Conservation (phyloP, 2,888 invertebrate genomes). For the Protodeltote pygarga region DNA sequence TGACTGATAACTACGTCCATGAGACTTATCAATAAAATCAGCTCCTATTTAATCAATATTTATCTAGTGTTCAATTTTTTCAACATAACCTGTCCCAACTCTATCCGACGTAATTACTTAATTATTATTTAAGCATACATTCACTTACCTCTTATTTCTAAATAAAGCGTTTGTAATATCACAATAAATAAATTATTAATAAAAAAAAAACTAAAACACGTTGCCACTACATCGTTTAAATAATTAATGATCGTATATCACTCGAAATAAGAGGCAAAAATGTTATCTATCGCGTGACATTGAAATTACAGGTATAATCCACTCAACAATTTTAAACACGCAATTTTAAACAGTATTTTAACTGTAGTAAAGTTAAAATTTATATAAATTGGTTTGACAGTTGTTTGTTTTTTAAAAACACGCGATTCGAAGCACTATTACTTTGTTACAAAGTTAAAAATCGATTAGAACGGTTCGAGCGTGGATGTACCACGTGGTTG, state of each 20-base stretch:
- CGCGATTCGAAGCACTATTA: conserved; percentile 7
- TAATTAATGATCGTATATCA: neutral
- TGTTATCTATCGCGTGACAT: conserved; percentile 37
- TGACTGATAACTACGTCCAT: too few species aligned
- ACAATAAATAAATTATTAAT: conserved; percentile 24
- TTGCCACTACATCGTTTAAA: conserved; percentile 26
- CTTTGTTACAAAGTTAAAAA: neutral
- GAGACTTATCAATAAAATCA: too few species aligned
- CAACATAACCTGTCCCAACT: too few species aligned
- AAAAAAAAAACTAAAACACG: conserved; percentile 14
- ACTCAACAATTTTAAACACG: neutral
- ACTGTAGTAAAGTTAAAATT: neutral
- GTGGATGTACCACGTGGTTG: conserved; percentile 27
- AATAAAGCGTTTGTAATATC: conserved; percentile 26
- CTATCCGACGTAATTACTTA: neutral
- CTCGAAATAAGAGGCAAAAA: conserved; percentile 1
- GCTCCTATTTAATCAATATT: too few species aligned
- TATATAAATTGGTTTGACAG: conserved; percentile 17
- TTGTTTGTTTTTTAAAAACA: too few species aligned
- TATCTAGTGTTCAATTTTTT: too few species aligned
- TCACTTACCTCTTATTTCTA: conserved; percentile 22
- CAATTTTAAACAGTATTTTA: conserved; percentile 4
- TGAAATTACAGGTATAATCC: conserved; percentile 30
- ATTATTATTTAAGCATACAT: neutral
- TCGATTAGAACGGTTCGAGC: conserved; percentile 10